phyloP scores from a whole-genome alignment of 2,113 vertebrate species.

The Cromileptes altivelis region DNA sequence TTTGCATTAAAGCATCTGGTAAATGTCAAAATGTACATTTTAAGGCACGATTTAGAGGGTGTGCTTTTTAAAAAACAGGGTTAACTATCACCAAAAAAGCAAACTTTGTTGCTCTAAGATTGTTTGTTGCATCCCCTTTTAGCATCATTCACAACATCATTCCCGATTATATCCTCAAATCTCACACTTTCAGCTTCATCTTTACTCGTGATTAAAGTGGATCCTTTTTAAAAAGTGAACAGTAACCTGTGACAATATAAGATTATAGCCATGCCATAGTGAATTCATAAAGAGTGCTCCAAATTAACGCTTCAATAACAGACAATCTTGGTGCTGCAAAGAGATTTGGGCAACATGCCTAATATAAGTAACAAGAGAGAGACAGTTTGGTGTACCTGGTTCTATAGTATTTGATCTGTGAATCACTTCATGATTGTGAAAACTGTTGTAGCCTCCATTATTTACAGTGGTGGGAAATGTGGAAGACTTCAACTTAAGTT shows the following conservation, averaged over 20 bases:
- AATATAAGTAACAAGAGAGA: neutral
- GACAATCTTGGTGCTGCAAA: constrained; percentile 54
- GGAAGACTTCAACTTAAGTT: constrained; percentile 23
- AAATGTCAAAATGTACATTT: constrained; percentile 9
- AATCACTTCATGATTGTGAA: constrained; percentile 62
- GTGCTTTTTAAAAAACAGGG: constrained; percentile 6
- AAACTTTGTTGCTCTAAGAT: constrained; percentile 28
- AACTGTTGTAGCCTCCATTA: constrained; percentile 56
- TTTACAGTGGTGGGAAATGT: constrained; percentile 45
- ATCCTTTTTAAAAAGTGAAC: neutral
- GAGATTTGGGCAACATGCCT: constrained; percentile 28
- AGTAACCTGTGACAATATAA: neutral
- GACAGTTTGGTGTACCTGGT: constrained; percentile 26
- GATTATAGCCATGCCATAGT: neutral
- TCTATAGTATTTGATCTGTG: constrained; percentile 66
- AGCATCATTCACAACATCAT: neutral
- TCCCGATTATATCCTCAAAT: neutral
- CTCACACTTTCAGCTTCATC: constrained; percentile 15
- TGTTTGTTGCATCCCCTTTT: constrained; percentile 10
- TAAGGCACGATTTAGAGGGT: constrained; percentile 21
- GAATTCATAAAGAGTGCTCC: constrained; percentile 4
- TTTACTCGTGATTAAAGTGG: constrained; percentile 4
- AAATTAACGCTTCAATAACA: constrained; percentile 45
- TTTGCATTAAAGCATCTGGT: constrained; percentile 9
- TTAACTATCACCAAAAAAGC: constrained; percentile 40